Conservation (phyloP, 2,888 invertebrate species). For the Drosophila barbarae region DNA sequence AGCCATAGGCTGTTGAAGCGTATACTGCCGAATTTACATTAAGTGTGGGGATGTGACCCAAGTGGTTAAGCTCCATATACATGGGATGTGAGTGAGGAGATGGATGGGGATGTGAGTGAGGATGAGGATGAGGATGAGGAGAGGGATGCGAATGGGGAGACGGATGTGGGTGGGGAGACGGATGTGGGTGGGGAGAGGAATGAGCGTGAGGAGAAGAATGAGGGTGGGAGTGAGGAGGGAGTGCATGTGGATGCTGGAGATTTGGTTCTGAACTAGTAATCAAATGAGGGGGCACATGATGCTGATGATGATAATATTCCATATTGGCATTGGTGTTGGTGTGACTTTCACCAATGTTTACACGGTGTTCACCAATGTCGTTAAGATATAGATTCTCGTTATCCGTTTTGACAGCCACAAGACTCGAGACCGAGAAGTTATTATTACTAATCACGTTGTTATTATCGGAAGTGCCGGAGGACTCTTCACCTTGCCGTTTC, state of each 20-base stretch:
- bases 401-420: conserved; percentile 71
- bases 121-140: conserved; percentile 23
- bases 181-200: conserved; percentile 46
- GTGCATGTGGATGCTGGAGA: conserved; percentile 14
- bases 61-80: conserved; percentile 80
- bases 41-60: conserved; percentile 80
- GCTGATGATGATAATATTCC: conserved; percentile 59
- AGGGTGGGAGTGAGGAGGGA: conserved; percentile 53
- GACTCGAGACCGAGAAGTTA: conserved; percentile 80
- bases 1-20: conserved; percentile 47
- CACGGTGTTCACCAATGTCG: conserved; percentile 14
- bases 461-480: conserved; percentile 12
- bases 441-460: conserved; percentile 68
- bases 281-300: conserved; percentile 79
- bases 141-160: conserved; percentile 9
- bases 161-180: conserved; percentile 51
- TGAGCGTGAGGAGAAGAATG: conserved; percentile 32
- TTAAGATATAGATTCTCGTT: conserved; percentile 26
- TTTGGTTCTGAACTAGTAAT: conserved; percentile 51
- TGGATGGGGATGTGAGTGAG: conserved; percentile 27
- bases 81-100: conserved; percentile 56
- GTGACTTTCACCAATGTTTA: conserved; percentile 4
- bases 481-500: conserved; percentile 33
- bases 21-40: conserved; percentile 80
- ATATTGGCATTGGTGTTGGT: conserved; percentile 28